These are phyloP conservation scores for Centropus unirufus DNA, from an alignment of 2,113 vertebrate genomes.

Conservation along the genomic window DNA sequence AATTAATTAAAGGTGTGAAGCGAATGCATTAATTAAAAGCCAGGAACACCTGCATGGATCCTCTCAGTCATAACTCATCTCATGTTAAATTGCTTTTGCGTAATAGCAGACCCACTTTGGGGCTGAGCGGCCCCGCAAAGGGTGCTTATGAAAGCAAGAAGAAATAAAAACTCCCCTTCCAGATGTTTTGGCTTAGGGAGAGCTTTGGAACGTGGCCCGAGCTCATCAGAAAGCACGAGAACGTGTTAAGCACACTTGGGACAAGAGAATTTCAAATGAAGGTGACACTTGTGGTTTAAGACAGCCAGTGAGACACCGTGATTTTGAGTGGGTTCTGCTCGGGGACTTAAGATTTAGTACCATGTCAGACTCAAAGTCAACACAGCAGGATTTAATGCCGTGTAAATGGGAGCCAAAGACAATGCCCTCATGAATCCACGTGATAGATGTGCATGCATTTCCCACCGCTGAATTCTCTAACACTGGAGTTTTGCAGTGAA, in stretches of 20 bases:
- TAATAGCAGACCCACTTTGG: not conserved
- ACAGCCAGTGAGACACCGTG: not conserved
- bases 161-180: not conserved
- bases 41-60: constrained; percentile 20
- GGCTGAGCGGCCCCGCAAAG: not conserved
- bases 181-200: not conserved
- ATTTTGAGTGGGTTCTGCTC: constrained; percentile 25
- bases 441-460: not conserved
- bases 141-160: not conserved
- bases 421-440: not conserved
- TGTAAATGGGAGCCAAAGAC: constrained; percentile 34
- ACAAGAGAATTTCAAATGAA: constrained; percentile 20
- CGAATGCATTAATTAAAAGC: constrained; percentile 9
- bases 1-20: constrained; percentile 52
- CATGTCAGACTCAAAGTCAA: constrained; percentile 49
- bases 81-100: constrained; percentile 24
- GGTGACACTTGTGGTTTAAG: constrained; percentile 38
- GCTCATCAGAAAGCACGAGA: not conserved
- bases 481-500: not conserved
- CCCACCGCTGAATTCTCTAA: not conserved
- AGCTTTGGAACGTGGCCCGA: not conserved
- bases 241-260: not conserved
- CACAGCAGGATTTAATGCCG: constrained; percentile 39
- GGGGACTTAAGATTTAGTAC: constrained; percentile 53
- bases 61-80: constrained; percentile 37